Percentiles rank a stretch among this genome's conserved stretches.
phyloP scores from a whole-genome alignment of 2,113 vertebrate genomes.

The Bos javanicus region DNA sequence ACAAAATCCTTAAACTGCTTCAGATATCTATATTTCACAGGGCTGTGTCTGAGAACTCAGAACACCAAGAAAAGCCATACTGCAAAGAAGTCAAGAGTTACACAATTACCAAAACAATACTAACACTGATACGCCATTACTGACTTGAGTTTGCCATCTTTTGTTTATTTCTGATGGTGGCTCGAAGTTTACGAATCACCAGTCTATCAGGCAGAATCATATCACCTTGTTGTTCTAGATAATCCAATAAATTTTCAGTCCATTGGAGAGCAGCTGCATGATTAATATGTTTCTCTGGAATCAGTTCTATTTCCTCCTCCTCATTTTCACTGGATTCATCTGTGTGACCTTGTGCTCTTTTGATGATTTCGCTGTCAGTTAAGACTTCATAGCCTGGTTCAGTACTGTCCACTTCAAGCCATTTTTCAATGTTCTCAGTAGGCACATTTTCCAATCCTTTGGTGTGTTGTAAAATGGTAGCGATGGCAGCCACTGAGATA shows the following conservation, averaged over 20 bases:
- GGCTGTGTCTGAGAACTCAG: slow-evolving; percentile 27
- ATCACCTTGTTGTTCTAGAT: slow-evolving; percentile 74
- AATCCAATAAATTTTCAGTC: slow-evolving; percentile 72
- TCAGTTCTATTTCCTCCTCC: slow-evolving; percentile 67
- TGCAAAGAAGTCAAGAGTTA: slow-evolving; percentile 13
- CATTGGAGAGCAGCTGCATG: slow-evolving; percentile 69
- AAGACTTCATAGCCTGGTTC: slow-evolving; percentile 74
- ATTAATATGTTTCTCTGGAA: slow-evolving; percentile 68
- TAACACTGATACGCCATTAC: slow-evolving; percentile 38
- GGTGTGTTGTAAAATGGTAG: slow-evolving; percentile 66
- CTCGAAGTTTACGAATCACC: slow-evolving; percentile 71
- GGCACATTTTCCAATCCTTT: slow-evolving; percentile 67
- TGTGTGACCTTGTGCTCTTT: slow-evolving; percentile 72
- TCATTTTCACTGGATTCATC: slow-evolving; percentile 73
- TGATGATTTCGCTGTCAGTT: slow-evolving; percentile 73
- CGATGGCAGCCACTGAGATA: slow-evolving; percentile 56
- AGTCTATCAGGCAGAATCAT: slow-evolving; percentile 73
- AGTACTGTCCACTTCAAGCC: slow-evolving; percentile 73
- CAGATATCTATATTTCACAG: slow-evolving; percentile 35
- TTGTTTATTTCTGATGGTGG: slow-evolving; percentile 75
- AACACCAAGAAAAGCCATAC: slow-evolving; percentile 2
- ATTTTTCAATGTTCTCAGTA: slow-evolving; percentile 63
- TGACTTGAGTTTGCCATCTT: slow-evolving; percentile 61
- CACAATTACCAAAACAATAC: not conserved
- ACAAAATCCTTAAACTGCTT: not conserved